phyloP scores from a whole-genome alignment of 2,113 vertebrate genomes.

The Opisthocomus hoazin region DNA sequence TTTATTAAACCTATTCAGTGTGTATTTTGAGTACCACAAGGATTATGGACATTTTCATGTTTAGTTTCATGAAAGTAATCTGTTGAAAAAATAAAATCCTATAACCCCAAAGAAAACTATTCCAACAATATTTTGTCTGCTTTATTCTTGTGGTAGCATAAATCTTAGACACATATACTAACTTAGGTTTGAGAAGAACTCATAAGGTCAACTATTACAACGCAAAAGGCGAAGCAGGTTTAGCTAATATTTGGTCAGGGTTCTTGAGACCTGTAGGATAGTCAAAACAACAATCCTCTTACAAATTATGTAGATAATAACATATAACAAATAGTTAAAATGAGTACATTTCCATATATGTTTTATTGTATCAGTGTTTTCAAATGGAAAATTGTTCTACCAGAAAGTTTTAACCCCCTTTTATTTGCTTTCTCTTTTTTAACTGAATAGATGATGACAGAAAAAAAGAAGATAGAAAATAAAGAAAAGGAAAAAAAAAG shows the following conservation, averaged over 20 bases:
- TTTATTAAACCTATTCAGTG: background rate
- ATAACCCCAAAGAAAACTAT: background rate
- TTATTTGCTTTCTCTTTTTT: background rate
- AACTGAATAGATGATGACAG: background rate
- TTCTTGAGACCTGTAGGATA: background rate
- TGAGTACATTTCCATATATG: background rate
- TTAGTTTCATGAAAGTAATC: background rate
- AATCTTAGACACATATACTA: background rate
- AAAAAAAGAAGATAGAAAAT: accelerated
- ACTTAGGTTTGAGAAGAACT: background rate
- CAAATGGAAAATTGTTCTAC: background rate
- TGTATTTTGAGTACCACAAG: background rate
- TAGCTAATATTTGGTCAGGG: background rate
- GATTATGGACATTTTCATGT: background rate
- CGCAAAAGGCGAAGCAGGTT: background rate
- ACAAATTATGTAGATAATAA: background rate
- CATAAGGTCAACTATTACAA: background rate
- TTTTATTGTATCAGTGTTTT: background rate
- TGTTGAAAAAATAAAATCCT: background rate
- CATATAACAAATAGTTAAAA: background rate
- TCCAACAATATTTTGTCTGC: background rate
- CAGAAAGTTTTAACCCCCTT: background rate
- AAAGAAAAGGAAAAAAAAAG: background rate
- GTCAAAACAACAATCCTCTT: background rate
- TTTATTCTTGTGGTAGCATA: background rate